A percentile compares a stretch with the other conserved stretches of the same genome.
phyloP scores from a whole-genome alignment of 2,888 invertebrate species.

The Noctua janthe region DNA sequence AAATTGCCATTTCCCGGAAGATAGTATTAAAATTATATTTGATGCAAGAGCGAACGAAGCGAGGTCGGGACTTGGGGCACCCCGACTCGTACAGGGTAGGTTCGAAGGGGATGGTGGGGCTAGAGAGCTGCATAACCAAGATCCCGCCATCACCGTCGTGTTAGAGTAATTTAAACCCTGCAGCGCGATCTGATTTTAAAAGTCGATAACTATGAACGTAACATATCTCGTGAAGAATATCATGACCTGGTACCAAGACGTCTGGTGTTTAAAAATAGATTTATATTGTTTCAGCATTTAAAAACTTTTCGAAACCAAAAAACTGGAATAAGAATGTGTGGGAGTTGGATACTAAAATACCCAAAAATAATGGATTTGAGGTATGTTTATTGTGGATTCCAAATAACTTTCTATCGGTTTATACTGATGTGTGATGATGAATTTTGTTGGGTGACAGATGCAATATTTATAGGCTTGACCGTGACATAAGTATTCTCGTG shows the following conservation, averaged over 20 bases:
- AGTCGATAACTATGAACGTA: background rate
- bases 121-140: background rate
- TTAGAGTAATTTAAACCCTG: background rate
- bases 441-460: background rate
- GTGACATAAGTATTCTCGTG: background rate
- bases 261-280: background rate
- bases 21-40: background rate
- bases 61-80: background rate
- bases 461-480: background rate
- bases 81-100: background rate
- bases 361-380: constrained; percentile 59
- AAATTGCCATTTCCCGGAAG: too few relatives aligned
- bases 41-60: background rate
- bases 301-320: constrained; percentile 54
- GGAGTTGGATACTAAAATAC: constrained; percentile 16
- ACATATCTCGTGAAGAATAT: background rate
- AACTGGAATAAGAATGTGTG: constrained; percentile 47
- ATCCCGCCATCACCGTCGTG: background rate
- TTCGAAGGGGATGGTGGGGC: background rate
- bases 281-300: constrained; percentile 48
- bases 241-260: background rate
- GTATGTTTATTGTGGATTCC: constrained; percentile 23
- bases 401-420: too few relatives aligned
- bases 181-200: background rate
- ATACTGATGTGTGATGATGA: background rate